Evolutionary conservation across 1,140 invertebrate species (phyloP), one percentile per base, ranked within the genome.

Genomic region (Lepidotrigona ventralis): DNA sequence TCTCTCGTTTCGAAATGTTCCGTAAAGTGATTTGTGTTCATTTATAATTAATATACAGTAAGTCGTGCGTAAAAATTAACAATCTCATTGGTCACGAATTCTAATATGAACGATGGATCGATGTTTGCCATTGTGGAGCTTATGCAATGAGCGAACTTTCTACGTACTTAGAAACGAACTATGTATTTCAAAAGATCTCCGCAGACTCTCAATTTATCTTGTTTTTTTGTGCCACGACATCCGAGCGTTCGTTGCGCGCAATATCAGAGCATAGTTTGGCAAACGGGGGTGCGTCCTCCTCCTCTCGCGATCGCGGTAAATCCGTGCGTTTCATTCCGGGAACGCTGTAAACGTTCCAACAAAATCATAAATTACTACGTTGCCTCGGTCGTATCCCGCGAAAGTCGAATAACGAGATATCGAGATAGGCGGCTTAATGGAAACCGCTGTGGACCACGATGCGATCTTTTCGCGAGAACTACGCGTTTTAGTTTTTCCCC

Each of bases 301-400:
- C 56, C 5, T 84, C 76, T 73, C 76, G 72, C 46, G 60, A 60
- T 80, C 29, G 39, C 68, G 75, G 69, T 75, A 87, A 81, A 87
- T 87, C 77, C 76, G 81, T 63, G 56, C 58, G 83, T 87, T 86
- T 60, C 83, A 60, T 83, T 72, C 60, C 81, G 60, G 54, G 11
- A 46, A 73, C 81, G 66, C 68, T 54, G n/a, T 84, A 76, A 88
- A 81, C 86, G 86, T 87, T 81, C 56, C 56, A 46, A 75, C 68
- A 54, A 75, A 82, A 87, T 83, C 85, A 78, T 84, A 87, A 86
- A 86, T 84, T 80, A 86, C 85, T 79, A 84, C 46, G 86, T 86
- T 83, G 71, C 83, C 79, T 75, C 70, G 71, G 58, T 53, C 64
- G 68, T 51, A 46, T 74, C n/a, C 39, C 15, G 58, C 17, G 60